phyloP scores from a whole-genome alignment of 2,888 invertebrate species.

The Rhaphigaster nebulosa region DNA sequence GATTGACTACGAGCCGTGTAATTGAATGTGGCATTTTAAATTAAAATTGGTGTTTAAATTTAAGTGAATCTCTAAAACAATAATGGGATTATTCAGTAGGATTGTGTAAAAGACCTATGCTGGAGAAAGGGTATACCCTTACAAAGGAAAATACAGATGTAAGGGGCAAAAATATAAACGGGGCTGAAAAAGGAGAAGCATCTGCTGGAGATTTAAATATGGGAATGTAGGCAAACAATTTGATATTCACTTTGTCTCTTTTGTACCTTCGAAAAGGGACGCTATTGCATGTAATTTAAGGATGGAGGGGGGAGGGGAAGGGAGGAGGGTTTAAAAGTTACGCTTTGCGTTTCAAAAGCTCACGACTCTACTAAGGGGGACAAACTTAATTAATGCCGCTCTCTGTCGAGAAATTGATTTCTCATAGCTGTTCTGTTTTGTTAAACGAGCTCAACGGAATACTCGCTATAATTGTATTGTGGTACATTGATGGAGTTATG shows the following conservation, averaged over 20 bases:
- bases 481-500: no score
- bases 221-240: neutral
- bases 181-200: neutral
- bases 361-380: neutral
- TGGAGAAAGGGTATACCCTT: neutral
- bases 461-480: no score
- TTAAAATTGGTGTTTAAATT: neutral
- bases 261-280: constrained; percentile 13
- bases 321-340: neutral
- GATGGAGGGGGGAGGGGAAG: neutral
- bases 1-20: neutral
- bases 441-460: neutral
- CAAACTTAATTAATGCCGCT: constrained; percentile 25
- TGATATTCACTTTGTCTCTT: constrained; percentile 48
- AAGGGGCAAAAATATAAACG: neutral
- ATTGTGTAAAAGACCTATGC: neutral
- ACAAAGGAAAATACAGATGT: neutral
- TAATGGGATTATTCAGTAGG: neutral
- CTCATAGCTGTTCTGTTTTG: neutral
- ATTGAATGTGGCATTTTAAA: neutral
- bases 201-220: constrained; percentile 34
- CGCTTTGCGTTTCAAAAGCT: constrained; percentile 48
- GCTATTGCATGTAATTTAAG: constrained; percentile 44
- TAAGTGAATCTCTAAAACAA: neutral
- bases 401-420: neutral